Evolutionary conservation across 2,797 vertebrate genomes (phyloP), one percentile per base, ranked within the genome.

Genomic region (Phrynocephalus vlangalii): DNA sequence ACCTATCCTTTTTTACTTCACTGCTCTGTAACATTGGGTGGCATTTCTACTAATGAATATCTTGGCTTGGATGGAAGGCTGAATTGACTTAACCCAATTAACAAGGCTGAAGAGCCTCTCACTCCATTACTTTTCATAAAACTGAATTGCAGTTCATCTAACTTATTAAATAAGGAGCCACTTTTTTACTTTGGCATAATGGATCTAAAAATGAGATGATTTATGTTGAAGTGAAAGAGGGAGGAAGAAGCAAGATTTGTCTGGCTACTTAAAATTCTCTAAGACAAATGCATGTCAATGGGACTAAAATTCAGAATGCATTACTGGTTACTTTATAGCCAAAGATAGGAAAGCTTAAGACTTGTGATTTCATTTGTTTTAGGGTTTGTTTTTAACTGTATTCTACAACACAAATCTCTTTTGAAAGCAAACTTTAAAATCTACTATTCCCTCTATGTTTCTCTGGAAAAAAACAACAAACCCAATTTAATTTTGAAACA

Each of bases 31-130:
- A 56, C 7, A 88, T 79, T 90, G 79, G 90, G 75, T 88, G 88
- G 76, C 9, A 81, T 94, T 93, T 91, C 67, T 91, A 88, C 86
- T 92, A 93, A 93, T 86, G 82, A 92, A 63, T 89, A 84, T 66
- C 48, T 89, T 91, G 87, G 66, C 63, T 91, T 93, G 72, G 71
- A 90, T 94, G 52, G 83, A 92, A 63, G 44, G 90, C 70, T 94
- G 92, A 94, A 95, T 94, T 94, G 77, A 90, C 86, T 94, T 93
- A 93, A 92, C 67, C 82, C 70, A 94, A 93, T 94, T 95, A 94
- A 83, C 87, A 91, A 91, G 86, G 85, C 66, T 91, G 76, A 92
- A 90, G 85, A 90, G 89, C 88, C 24, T 92, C 67, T 90, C 28
- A 93, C 18, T 92, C 50, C 82, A 92, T 88, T 94, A 86, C 87